Conservation (phyloP, 2,888 invertebrate species). For the Dusona sp. region DNA sequence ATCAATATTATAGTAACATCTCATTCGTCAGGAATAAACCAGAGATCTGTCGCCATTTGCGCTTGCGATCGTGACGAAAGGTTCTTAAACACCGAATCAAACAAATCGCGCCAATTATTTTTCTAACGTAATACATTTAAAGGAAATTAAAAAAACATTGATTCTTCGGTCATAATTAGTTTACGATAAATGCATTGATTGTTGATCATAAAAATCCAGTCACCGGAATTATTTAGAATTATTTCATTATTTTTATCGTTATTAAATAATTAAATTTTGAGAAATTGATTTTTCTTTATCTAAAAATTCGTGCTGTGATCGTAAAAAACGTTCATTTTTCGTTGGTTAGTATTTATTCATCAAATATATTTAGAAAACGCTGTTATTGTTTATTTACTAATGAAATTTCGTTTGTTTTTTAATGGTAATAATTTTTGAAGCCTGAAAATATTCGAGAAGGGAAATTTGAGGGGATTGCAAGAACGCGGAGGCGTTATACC, state of each 20-base stretch:
- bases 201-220: too few relatives aligned
- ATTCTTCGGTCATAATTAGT: not conserved
- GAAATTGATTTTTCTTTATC: not conserved
- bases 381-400: not conserved
- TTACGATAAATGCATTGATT: not conserved
- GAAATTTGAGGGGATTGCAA: constrained; percentile 15
- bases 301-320: not conserved
- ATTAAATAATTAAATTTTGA: not conserved
- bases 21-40: constrained; percentile 36
- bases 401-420: not conserved
- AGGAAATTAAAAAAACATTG: not conserved
- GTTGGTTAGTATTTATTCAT: not conserved
- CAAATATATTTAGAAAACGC: not conserved
- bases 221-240: not conserved
- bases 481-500: constrained; percentile 66
- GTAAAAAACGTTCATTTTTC: not conserved
- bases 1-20: constrained; percentile 54
- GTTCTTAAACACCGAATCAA: not conserved
- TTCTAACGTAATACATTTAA: not conserved
- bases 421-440: not conserved
- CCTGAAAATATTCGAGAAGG: constrained; percentile 10
- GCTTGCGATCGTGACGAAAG: constrained; percentile 8
- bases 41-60: constrained; percentile 14
- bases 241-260: not conserved
- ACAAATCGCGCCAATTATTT: not conserved